phyloP scores from a whole-genome alignment of 2,797 vertebrate species.

The Distichodus sexfasciatus region DNA sequence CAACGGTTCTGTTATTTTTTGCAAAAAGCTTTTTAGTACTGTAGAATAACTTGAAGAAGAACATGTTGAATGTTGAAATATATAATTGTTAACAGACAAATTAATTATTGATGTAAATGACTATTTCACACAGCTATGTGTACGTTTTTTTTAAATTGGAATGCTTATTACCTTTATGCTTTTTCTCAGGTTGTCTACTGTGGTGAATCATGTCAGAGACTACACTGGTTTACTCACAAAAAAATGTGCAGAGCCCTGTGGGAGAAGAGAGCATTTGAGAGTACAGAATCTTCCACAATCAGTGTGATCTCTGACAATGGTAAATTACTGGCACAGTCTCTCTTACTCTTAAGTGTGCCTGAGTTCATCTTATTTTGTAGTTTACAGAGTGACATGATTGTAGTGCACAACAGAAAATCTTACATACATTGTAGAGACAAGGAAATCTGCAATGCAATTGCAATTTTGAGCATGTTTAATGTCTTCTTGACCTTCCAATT shows the following conservation, averaged over 20 bases:
- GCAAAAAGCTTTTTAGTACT: no score
- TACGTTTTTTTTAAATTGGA: no score
- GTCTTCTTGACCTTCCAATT: no score
- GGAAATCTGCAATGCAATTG: no score
- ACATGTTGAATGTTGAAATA: no score
- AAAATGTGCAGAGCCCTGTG: constrained; percentile 87
- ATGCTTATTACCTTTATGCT: not conserved
- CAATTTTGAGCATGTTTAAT: no score
- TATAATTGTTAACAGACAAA: no score
- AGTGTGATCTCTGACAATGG: constrained; percentile 7
- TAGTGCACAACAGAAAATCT: no score
- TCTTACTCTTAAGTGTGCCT: not conserved
- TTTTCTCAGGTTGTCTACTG: constrained; percentile 87
- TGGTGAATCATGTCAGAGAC: constrained; percentile 85
- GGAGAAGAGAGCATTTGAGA: constrained; percentile 80
- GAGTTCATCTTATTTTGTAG: not conserved
- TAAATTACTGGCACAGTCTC: not conserved
- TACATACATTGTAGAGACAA: no score
- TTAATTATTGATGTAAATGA: no score
- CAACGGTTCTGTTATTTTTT: constrained; percentile 25
- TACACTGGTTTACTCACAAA: constrained; percentile 96
- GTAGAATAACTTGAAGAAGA: no score
- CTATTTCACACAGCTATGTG: no score
- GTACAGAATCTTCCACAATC: constrained; percentile 62
- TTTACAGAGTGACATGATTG: not conserved